These are phyloP conservation scores for Andinoacara biseriatus DNA, from an alignment of 2,113 vertebrate species.

Conservation along the genomic window DNA sequence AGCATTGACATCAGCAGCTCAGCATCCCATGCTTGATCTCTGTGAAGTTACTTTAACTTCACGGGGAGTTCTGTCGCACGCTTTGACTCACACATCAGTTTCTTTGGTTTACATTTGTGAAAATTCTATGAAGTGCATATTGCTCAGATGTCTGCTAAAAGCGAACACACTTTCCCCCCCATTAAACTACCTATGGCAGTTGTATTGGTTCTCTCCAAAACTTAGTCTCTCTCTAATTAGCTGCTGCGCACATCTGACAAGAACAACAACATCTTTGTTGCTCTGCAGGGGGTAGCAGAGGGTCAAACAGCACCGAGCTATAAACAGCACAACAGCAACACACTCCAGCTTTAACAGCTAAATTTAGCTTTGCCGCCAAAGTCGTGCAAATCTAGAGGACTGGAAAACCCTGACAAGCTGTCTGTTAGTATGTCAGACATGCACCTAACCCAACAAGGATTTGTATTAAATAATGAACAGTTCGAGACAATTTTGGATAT, in stretches of 20 bases:
- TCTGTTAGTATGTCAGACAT: constrained; percentile 77
- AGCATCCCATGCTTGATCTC: constrained; percentile 45
- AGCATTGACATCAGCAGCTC: constrained; percentile 43
- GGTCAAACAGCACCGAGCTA: constrained; percentile 55
- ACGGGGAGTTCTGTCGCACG: constrained; percentile 16
- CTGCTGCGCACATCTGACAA: constrained; percentile 85
- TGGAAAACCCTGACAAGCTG: constrained; percentile 75
- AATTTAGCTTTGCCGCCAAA: constrained; percentile 24
- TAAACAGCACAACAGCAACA: constrained; percentile 43
- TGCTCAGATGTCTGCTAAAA: constrained; percentile 42
- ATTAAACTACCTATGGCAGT: constrained; percentile 33
- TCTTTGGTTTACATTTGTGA: constrained; percentile 25
- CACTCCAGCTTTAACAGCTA: constrained; percentile 16
- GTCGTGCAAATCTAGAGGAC: constrained; percentile 6
- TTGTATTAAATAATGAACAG: constrained; percentile 89
- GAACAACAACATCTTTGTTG: constrained; percentile 86
- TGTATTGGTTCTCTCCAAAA: constrained; percentile 33
- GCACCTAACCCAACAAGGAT: constrained; percentile 83
- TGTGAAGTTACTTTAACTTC: constrained; percentile 36
- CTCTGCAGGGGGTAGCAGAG: constrained; percentile 82
- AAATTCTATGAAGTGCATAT: constrained; percentile 32
- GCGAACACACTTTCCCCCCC: neutral
- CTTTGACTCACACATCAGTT: constrained; percentile 17
- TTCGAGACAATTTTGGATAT: constrained; percentile 86
- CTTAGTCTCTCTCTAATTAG: constrained; percentile 85